phyloP scores from a whole-genome alignment of 2,113 vertebrate species.

The Microtus pennsylvanicus region DNA sequence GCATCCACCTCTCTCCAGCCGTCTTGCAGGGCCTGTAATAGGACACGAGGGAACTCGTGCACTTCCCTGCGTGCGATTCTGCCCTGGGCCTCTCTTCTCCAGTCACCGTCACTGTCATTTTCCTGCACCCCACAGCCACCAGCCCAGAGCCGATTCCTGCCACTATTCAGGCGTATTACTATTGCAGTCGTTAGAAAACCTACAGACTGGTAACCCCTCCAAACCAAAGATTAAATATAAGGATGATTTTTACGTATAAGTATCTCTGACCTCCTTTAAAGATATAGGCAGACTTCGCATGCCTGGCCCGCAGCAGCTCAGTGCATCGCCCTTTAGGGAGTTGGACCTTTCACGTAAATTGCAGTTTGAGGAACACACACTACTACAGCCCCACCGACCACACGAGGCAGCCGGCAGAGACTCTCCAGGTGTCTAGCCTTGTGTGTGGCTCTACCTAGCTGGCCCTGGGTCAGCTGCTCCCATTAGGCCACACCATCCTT shows the following conservation, averaged over 20 bases:
- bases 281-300: too few species aligned
- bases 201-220: background rate
- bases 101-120: background rate
- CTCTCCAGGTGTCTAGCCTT: background rate
- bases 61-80: background rate
- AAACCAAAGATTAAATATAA: too few species aligned
- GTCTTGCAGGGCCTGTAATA: background rate
- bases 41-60: background rate
- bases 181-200: background rate
- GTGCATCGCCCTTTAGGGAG: background rate
- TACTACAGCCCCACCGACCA: background rate
- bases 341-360: background rate
- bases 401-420: background rate
- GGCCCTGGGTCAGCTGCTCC: background rate
- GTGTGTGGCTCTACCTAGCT: background rate
- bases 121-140: background rate
- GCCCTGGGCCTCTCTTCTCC: background rate
- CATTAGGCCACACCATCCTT: background rate
- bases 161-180: background rate
- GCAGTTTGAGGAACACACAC: background rate
- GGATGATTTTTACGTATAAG: too few species aligned
- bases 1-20: background rate
- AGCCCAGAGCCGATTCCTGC: background rate
- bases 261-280: too few species aligned
- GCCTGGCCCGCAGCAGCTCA: too few species aligned